A percentile compares a stretch with the other conserved stretches of the same genome.
These are phyloP conservation scores for Tuta absoluta DNA, from an alignment of 2,888 invertebrate species.

Conservation along the genomic window DNA sequence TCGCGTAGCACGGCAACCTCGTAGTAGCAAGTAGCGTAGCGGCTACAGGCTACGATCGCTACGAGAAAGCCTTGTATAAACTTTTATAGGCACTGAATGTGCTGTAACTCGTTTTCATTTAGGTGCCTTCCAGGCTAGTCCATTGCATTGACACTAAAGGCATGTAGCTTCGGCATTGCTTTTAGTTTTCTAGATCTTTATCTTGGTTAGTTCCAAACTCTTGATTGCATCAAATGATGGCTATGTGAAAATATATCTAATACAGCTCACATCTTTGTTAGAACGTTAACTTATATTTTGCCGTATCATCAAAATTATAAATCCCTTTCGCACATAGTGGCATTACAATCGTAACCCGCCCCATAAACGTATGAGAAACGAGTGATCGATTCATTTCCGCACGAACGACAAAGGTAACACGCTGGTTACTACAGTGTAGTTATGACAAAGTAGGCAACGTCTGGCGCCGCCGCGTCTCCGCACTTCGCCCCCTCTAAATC, in stretches of 20 bases:
- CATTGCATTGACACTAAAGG: background rate
- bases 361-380: background rate
- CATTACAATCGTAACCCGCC: background rate
- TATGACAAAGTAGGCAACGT: constrained; percentile 60
- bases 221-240: too few relatives aligned
- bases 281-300: too few relatives aligned
- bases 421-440: constrained; percentile 42
- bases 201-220: too few relatives aligned
- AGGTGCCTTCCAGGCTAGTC: background rate
- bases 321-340: background rate
- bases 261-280: too few relatives aligned
- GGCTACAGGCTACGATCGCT: constrained; percentile 32
- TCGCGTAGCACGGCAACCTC: background rate
- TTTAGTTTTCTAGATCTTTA: too few relatives aligned
- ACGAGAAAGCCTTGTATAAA: constrained; percentile 6
- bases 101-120: background rate
- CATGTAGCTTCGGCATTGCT: too few relatives aligned
- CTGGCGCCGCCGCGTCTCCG: constrained; percentile 75
- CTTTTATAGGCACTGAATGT: background rate
- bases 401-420: constrained; percentile 26
- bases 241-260: too few relatives aligned
- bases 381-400: constrained; percentile 17
- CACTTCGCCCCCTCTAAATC: constrained; percentile 78
- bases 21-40: constrained; percentile 22
- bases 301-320: background rate